Conservation (phyloP, 2,113 vertebrate species). For the Corythoichthys intestinalis region DNA sequence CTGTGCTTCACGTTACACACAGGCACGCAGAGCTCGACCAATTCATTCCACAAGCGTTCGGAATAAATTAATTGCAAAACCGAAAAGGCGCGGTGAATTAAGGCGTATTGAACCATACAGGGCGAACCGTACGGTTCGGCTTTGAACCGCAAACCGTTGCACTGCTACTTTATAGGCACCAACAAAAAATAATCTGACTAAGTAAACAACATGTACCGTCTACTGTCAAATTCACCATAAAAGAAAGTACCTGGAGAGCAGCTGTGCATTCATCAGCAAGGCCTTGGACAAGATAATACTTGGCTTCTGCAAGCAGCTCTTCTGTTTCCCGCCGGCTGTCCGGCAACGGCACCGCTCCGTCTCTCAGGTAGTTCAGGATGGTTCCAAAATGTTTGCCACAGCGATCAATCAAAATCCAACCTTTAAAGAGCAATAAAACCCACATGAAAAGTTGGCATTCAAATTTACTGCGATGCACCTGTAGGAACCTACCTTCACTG, state of each 20-base stretch:
- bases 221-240: not conserved
- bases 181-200: too few relatives aligned
- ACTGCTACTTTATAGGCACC: too few relatives aligned
- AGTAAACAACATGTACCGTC: not conserved
- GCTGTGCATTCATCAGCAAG: conserved; percentile 93
- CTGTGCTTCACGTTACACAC: too few relatives aligned
- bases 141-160: too few relatives aligned
- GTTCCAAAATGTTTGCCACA: conserved; percentile 98
- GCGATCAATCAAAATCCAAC: conserved; percentile 98
- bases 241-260: conserved; percentile 84
- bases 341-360: conserved; percentile 88
- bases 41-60: too few relatives aligned
- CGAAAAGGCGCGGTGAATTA: too few relatives aligned
- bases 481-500: conserved; percentile 83
- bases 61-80: too few relatives aligned
- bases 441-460: not conserved
- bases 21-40: too few relatives aligned
- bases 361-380: conserved; percentile 93
- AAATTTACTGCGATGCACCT: not conserved
- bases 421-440: conserved; percentile 52
- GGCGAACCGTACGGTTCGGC: too few relatives aligned
- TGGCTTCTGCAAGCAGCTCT: conserved; percentile 93
- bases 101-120: too few relatives aligned
- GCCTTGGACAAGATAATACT: conserved; percentile 97
- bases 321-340: conserved; percentile 92